Conservation (phyloP, 1,140 invertebrate genomes). For the Drosophila sucinea region DNA sequence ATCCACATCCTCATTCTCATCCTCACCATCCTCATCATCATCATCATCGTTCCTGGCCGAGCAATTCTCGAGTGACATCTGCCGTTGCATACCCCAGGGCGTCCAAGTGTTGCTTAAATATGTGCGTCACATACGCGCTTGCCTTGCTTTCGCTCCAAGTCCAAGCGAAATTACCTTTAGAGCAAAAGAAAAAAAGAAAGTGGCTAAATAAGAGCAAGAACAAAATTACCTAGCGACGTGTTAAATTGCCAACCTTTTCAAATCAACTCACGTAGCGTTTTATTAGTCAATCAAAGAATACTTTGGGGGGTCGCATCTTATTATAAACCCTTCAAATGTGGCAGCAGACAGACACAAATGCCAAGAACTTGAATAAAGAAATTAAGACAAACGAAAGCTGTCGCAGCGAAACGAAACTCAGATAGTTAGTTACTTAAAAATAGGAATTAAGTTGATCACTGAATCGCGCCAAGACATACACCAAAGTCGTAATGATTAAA, state of each 20-base stretch:
- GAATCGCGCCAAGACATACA: not conserved
- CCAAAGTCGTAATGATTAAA: not conserved
- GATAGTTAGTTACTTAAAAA: not conserved
- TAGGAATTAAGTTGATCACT: not conserved
- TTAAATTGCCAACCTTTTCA: slow-evolving; percentile 51
- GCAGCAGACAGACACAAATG: slow-evolving; percentile 9
- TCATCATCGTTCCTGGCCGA: slow-evolving; percentile 33
- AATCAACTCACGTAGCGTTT: slow-evolving; percentile 75
- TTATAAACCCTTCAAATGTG: slow-evolving; percentile 21
- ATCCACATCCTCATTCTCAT: slow-evolving; percentile 45
- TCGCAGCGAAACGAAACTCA: too few relatives aligned
- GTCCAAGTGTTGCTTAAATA: slow-evolving; percentile 61
- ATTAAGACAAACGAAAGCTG: not conserved
- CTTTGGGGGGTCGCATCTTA: slow-evolving; percentile 64
- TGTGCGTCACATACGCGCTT: slow-evolving; percentile 74
- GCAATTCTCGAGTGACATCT: slow-evolving; percentile 64
- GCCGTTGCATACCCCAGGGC: slow-evolving; percentile 45
- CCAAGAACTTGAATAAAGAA: slow-evolving; percentile 8
- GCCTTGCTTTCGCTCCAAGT: not conserved
- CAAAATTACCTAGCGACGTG: slow-evolving; percentile 65
- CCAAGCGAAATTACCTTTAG: slow-evolving; percentile 64
- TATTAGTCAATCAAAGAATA: slow-evolving; percentile 79
- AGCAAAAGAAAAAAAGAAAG: slow-evolving; percentile 33
- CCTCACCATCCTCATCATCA: slow-evolving; percentile 20
- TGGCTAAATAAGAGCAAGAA: slow-evolving; percentile 30